phyloP scores from a whole-genome alignment of 1,140 invertebrate genomes.

The Lepidurus apus region DNA sequence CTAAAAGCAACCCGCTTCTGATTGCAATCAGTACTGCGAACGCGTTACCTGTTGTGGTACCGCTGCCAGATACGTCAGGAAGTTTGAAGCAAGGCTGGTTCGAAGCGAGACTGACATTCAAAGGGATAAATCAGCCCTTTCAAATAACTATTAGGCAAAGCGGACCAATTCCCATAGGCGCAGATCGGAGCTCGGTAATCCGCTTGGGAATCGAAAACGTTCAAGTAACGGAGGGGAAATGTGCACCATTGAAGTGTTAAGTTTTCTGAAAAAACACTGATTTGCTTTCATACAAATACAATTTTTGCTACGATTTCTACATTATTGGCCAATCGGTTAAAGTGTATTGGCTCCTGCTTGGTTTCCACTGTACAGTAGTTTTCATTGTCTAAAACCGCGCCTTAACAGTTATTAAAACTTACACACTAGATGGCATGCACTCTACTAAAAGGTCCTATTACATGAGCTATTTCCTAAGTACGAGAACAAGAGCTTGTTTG shows the following conservation, averaged over 20 bases:
- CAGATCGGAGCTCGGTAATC: neutral
- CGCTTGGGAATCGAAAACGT: neutral
- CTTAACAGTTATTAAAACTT: too few relatives aligned
- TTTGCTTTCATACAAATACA: too few relatives aligned
- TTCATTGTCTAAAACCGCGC: too few relatives aligned
- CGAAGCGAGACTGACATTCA: neutral
- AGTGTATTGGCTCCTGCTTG: too few relatives aligned
- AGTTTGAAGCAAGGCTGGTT: neutral
- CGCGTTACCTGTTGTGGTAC: neutral
- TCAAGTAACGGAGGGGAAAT: neutral
- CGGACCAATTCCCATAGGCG: neutral
- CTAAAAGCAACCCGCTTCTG: neutral
- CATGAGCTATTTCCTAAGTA: too few relatives aligned
- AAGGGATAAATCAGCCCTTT: neutral
- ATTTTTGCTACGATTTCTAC: too few relatives aligned
- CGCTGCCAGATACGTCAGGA: neutral
- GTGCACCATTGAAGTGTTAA: neutral
- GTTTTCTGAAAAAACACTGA: neutral
- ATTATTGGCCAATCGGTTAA: too few relatives aligned
- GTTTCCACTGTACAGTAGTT: too few relatives aligned
- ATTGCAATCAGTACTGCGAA: neutral
- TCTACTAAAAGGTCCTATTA: too few relatives aligned
- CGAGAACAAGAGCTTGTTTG: too few relatives aligned
- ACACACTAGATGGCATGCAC: too few relatives aligned
- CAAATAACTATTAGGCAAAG: neutral